These are phyloP conservation scores for Eupithecia abbreviata DNA, from an alignment of 2,888 invertebrate genomes.

Conservation along the genomic window DNA sequence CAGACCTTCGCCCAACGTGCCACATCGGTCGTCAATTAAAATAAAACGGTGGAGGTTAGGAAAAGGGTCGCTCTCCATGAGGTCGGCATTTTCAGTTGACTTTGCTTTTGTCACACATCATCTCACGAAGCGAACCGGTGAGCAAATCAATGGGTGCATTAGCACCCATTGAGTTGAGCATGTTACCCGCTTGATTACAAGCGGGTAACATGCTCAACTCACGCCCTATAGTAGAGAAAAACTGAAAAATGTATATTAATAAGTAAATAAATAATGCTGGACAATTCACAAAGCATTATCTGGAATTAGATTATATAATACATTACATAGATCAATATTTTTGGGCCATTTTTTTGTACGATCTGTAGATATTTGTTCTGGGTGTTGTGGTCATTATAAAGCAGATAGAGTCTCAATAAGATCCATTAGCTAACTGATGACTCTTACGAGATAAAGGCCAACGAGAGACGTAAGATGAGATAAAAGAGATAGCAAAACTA, in stretches of 20 bases:
- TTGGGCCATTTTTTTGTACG: too few species aligned
- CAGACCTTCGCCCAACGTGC: too few species aligned
- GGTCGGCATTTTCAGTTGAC: constrained; percentile 47
- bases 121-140: constrained; percentile 47
- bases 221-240: not conserved
- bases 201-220: constrained; percentile 21
- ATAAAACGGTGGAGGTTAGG: not conserved
- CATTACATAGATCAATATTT: too few species aligned
- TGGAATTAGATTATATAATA: too few species aligned
- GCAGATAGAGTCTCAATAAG: not conserved
- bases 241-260: not conserved
- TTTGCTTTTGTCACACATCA: constrained; percentile 46
- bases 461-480: not conserved
- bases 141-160: constrained; percentile 56
- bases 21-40: too few species aligned
- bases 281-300: too few species aligned
- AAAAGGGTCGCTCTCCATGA: not conserved
- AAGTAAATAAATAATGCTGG: too few species aligned
- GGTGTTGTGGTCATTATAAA: not conserved
- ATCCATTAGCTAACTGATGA: not conserved
- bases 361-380: too few species aligned
- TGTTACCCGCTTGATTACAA: too few species aligned
- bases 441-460: too few species aligned
- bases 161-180: too few species aligned
- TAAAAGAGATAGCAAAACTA: not conserved